phyloP scores from a whole-genome alignment of 2,113 vertebrate species.

The Ptilorrhoa leucosticta region DNA sequence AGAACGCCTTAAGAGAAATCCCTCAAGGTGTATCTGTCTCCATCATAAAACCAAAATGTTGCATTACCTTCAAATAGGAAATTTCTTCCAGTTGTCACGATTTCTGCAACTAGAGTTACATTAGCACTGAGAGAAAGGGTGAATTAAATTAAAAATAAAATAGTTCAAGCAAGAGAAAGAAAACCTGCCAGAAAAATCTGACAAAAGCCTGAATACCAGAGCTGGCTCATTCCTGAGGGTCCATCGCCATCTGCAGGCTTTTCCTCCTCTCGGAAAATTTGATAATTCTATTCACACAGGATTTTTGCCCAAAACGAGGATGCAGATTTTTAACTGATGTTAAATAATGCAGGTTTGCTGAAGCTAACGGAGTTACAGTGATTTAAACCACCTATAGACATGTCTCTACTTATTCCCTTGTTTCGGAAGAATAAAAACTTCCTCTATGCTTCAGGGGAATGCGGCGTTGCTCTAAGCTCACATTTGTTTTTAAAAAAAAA shows the following conservation, averaged over 20 bases:
- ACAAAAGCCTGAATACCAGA: conserved; percentile 15
- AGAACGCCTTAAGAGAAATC: not conserved
- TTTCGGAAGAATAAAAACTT: not conserved
- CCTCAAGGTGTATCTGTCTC: conserved; percentile 21
- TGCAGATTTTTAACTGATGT: not conserved
- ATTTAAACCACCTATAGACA: not conserved
- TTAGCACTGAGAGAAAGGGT: conserved; percentile 45
- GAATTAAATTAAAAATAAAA: conserved; percentile 70
- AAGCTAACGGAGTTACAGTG: not conserved
- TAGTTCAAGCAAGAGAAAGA: conserved; percentile 53
- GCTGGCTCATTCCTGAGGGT: conserved; percentile 66
- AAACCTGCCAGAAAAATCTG: conserved; percentile 55
- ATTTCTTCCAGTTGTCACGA: conserved; percentile 59
- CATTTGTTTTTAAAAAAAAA: not conserved
- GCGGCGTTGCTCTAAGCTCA: not conserved
- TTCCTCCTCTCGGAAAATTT: not conserved
- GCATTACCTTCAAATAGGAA: conserved; percentile 38
- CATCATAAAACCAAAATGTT: conserved; percentile 27
- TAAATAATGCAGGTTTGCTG: not conserved
- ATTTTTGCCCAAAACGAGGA: not conserved
- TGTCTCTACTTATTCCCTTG: not conserved
- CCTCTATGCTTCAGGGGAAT: not conserved
- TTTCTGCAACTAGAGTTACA: conserved; percentile 49
- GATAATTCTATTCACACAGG: not conserved
- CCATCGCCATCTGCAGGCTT: conserved; percentile 77